These are phyloP conservation scores for Drosophila parthenogenetica DNA, from an alignment of 2,888 invertebrate genomes.

Conservation along the genomic window DNA sequence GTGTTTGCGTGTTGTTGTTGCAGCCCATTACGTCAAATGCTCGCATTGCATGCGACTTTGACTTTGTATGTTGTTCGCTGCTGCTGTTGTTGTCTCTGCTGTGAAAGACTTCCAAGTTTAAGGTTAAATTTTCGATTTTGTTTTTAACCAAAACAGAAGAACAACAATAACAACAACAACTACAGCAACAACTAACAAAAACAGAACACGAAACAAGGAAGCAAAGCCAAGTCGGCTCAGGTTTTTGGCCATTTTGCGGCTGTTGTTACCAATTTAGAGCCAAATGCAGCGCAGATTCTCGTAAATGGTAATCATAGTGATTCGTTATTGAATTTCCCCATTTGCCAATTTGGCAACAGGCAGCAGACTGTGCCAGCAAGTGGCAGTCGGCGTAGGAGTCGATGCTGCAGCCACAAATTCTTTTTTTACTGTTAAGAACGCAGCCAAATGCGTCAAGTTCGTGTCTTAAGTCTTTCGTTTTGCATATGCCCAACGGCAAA, in stretches of 20 bases:
- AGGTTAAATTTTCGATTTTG: constrained; percentile 79
- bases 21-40: constrained; percentile 75
- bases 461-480: constrained; percentile 69
- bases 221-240: constrained; percentile 33
- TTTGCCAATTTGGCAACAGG: constrained; percentile 48
- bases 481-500: constrained; percentile 46
- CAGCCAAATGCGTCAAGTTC: constrained; percentile 69
- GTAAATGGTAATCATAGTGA: constrained; percentile 79
- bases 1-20: constrained; percentile 36
- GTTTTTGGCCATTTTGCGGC: constrained; percentile 22
- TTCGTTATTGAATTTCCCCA: constrained; percentile 75
- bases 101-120: constrained; percentile 66
- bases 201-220: constrained; percentile 62
- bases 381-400: constrained; percentile 32
- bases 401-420: constrained; percentile 14
- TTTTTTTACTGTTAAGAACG: constrained; percentile 70
- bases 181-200: constrained; percentile 16
- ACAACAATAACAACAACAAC: no score
- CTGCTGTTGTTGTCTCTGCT: constrained; percentile 25
- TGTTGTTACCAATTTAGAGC: constrained; percentile 54
- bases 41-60: constrained; percentile 68
- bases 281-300: constrained; percentile 47
- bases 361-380: constrained; percentile 6
- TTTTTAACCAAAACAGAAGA: constrained; percentile 36
- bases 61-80: constrained; percentile 18